Conservation (phyloP, 2,797 vertebrate genomes). For the Hemitrygon akajei region DNA sequence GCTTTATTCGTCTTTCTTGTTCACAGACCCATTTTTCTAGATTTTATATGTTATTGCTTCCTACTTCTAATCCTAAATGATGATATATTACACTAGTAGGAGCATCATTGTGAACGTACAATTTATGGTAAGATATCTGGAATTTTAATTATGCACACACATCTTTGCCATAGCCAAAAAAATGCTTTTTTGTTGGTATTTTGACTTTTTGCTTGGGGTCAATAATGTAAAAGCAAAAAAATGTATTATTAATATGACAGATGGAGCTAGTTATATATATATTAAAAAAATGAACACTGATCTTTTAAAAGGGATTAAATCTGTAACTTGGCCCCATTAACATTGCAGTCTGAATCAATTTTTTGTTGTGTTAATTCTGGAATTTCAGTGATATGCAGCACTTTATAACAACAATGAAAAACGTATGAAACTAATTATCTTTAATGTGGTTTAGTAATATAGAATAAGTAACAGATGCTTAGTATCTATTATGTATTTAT, state of each 20-base stretch:
- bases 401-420: not conserved
- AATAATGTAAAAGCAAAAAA: not conserved
- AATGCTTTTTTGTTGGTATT: not conserved
- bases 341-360: not conserved
- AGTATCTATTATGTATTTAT: no score
- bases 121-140: not conserved
- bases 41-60: not conserved
- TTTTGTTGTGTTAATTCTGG: not conserved
- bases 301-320: not conserved
- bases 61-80: not conserved
- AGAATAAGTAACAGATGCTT: no score
- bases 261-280: not conserved
- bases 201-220: not conserved
- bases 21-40: no score
- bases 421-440: not conserved
- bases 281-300: not conserved
- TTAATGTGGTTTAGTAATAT: no score
- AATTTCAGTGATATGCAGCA: not conserved
- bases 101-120: not conserved
- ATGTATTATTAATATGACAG: not conserved
- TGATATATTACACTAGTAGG: not conserved
- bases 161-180: not conserved
- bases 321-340: not conserved
- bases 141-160: not conserved
- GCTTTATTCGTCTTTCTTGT: not conserved